Conservation (phyloP, 2,797 vertebrate genomes). For the Sarcoramphus papa region DNA sequence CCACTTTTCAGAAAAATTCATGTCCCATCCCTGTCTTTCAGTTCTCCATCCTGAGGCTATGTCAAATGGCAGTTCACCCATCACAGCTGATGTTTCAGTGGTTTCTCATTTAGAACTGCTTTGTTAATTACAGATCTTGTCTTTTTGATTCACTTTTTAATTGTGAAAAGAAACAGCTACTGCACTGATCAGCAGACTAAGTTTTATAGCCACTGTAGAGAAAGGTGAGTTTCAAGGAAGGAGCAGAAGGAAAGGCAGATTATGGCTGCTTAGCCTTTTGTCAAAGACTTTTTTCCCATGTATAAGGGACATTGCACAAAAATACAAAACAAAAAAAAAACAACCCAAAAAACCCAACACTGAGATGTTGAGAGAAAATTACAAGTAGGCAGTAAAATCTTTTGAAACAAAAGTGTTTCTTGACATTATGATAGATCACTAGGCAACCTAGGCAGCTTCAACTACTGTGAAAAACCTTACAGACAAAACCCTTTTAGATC, state of each 20-base stretch:
- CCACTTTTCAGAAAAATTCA: neutral
- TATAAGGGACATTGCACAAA: neutral
- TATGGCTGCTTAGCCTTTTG: neutral
- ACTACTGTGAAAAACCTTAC: neutral
- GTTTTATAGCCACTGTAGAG: neutral
- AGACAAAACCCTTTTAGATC: neutral
- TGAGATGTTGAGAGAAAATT: neutral
- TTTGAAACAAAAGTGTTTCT: neutral
- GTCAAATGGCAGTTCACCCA: neutral
- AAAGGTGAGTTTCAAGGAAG: neutral
- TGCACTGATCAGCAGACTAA: neutral
- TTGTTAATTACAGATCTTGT: neutral
- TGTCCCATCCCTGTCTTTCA: neutral
- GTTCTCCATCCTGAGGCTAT: neutral
- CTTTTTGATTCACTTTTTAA: neutral
- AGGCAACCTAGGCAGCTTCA: neutral
- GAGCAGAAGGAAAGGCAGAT: neutral
- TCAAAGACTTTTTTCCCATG: neutral
- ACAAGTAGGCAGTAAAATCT: neutral
- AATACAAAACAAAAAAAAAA: neutral
- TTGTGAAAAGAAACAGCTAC: neutral
- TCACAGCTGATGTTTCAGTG: neutral
- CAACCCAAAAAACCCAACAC: neutral
- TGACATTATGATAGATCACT: neutral
- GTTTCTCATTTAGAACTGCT: neutral